These are phyloP conservation scores for Pachyramphus minor DNA, from an alignment of 2,113 vertebrate species.

Conservation along the genomic window DNA sequence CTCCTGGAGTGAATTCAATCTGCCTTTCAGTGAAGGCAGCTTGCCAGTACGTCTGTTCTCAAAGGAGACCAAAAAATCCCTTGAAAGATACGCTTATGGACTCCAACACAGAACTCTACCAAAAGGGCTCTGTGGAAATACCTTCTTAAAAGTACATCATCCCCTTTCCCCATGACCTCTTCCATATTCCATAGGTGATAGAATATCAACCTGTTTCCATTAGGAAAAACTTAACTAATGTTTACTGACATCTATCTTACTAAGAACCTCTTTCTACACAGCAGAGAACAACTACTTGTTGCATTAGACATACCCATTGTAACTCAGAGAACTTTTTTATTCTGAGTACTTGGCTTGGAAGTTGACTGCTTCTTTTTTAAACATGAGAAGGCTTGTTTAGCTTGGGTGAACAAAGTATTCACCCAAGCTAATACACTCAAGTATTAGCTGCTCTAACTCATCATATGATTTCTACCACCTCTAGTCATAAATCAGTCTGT, in stretches of 20 bases:
- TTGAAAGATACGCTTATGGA: accelerated
- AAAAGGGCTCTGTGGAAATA: background rate
- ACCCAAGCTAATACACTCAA: too few species aligned
- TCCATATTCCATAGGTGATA: background rate
- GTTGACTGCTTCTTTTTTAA: background rate
- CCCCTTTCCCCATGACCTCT: background rate
- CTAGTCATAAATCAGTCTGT: background rate
- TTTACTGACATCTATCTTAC: background rate
- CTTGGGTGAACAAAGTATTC: too few species aligned
- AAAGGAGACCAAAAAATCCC: background rate
- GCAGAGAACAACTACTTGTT: background rate
- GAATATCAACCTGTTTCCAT: background rate
- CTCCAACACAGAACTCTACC: background rate
- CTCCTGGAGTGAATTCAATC: accelerated
- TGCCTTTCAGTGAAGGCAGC: background rate
- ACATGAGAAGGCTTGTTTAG: background rate
- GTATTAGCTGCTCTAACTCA: background rate
- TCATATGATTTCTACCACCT: background rate
- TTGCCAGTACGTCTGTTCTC: background rate
- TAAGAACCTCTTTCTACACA: background rate
- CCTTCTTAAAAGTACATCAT: background rate
- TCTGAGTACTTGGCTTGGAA: background rate
- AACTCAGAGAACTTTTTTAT: background rate
- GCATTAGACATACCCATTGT: background rate
- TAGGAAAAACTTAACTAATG: background rate